These are phyloP conservation scores for Lutjanus campechanus DNA, from an alignment of 2,797 vertebrate species.

Conservation along the genomic window DNA sequence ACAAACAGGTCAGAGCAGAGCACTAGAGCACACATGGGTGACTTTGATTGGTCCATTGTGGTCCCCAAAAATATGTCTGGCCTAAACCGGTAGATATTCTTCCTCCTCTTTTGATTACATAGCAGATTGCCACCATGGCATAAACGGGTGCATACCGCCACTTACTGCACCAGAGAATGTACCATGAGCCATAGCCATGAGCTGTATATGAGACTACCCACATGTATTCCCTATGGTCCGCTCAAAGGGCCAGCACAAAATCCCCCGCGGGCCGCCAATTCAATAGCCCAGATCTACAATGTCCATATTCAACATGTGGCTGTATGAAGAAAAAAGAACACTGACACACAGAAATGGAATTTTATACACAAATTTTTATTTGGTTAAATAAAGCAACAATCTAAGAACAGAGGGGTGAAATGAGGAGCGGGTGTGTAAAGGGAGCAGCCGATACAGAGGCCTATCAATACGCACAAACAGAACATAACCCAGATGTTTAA, in stretches of 20 bases:
- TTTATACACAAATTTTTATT: constrained; percentile 99
- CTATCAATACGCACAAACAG: constrained; percentile 53
- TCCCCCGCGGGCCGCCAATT: not conserved
- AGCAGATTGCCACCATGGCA: no score
- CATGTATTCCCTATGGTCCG: no score
- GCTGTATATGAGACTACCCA: no score
- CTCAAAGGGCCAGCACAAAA: no score
- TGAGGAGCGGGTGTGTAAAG: constrained; percentile 87
- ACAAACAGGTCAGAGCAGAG: no score
- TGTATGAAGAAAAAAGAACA: not conserved
- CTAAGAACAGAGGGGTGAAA: constrained; percentile 88
- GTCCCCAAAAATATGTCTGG: no score
- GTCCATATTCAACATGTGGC: not conserved
- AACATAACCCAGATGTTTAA: constrained; percentile 68
- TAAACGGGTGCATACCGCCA: no score
- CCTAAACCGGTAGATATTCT: no score
- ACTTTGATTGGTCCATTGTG: not conserved
- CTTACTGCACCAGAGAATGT: no score
- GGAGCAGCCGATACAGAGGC: constrained; percentile 50
- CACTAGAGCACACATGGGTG: no score
- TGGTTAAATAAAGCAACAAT: constrained; percentile 93
- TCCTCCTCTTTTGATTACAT: no score
- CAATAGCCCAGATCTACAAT: not conserved
- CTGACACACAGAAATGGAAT: constrained; percentile 61
- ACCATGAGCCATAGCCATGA: no score